A percentile compares a stretch with the other conserved stretches of the same genome.
phyloP scores from a whole-genome alignment of 2,888 invertebrate genomes.

The Caenorhabditis imperialis region DNA sequence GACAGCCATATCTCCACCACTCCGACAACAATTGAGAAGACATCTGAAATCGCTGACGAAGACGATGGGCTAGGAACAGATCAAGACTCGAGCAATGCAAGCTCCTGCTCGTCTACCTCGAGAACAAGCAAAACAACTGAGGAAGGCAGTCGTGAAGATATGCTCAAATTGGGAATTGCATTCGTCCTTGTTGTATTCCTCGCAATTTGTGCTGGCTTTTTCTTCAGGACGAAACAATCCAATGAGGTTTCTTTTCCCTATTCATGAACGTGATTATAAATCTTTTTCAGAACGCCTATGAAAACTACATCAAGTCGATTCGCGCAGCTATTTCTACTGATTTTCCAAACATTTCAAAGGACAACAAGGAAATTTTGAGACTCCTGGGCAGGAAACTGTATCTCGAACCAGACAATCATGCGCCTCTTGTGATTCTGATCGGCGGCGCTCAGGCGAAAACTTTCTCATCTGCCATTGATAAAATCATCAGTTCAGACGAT shows the following conservation, averaged over 20 bases:
- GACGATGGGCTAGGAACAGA: conserved; percentile 28
- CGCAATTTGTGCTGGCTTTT: conserved; percentile 2
- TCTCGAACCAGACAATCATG: conserved; percentile 26
- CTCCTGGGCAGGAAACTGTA: conserved; percentile 27
- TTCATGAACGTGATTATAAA: too few species aligned
- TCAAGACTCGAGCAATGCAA: conserved; percentile 20
- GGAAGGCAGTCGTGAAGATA: too few species aligned
- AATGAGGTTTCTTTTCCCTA: conserved; percentile 10
- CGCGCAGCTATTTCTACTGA: not conserved
- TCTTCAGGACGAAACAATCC: not conserved
- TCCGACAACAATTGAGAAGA: conserved; percentile 12
- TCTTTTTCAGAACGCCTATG: not conserved
- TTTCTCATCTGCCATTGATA: too few species aligned
- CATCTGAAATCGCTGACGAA: conserved; percentile 24
- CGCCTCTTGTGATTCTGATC: conserved; percentile 26
- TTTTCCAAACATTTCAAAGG: conserved; percentile 12
- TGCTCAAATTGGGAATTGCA: too few species aligned
- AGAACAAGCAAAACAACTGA: too few species aligned
- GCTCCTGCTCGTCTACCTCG: too few species aligned
- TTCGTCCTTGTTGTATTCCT: too few species aligned
- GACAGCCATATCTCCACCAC: conserved; percentile 10
- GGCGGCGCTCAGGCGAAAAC: conserved; percentile 9
- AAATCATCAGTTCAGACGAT: not conserved
- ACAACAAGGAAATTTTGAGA: conserved; percentile 23
- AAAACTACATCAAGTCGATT: conserved; percentile 17